A percentile compares a stretch with the other conserved stretches of the same genome.
phyloP scores from a whole-genome alignment of 2,888 invertebrate genomes.

The Uloborus plumipes region DNA sequence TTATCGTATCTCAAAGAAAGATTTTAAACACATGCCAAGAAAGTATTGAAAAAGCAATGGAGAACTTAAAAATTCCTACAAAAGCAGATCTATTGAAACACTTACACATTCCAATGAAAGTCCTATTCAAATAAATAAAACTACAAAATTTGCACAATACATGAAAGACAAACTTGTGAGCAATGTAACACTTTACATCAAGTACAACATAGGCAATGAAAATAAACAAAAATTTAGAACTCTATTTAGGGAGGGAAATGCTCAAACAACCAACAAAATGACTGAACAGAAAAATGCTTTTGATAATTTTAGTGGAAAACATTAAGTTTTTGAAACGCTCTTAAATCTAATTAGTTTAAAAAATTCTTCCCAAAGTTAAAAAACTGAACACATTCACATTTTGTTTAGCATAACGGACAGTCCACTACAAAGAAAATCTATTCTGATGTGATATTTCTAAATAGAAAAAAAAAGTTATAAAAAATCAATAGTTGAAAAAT shows the following conservation, averaged over 20 bases:
- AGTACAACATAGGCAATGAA: conserved; percentile 24
- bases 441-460: no score
- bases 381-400: no score
- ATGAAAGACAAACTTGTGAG: conserved; percentile 61
- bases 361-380: not conserved
- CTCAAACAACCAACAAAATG: conserved; percentile 18
- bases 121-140: conserved; percentile 49
- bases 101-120: conserved; percentile 10
- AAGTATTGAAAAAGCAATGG: not conserved
- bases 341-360: not conserved
- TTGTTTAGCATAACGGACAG: no score
- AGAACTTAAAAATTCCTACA: conserved; percentile 1
- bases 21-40: not conserved
- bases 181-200: conserved; percentile 21
- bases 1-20: no score
- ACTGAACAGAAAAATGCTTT: conserved; percentile 43
- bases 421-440: no score
- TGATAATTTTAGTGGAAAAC: conserved; percentile 9
- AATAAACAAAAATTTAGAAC: conserved; percentile 3
- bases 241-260: not conserved
- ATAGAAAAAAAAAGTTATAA: no score
- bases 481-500: no score
- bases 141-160: conserved; percentile 42
- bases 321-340: not conserved
- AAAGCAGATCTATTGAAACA: conserved; percentile 37